phyloP scores from a whole-genome alignment of 2,888 invertebrate genomes.

The Cremastobaeus sp. region DNA sequence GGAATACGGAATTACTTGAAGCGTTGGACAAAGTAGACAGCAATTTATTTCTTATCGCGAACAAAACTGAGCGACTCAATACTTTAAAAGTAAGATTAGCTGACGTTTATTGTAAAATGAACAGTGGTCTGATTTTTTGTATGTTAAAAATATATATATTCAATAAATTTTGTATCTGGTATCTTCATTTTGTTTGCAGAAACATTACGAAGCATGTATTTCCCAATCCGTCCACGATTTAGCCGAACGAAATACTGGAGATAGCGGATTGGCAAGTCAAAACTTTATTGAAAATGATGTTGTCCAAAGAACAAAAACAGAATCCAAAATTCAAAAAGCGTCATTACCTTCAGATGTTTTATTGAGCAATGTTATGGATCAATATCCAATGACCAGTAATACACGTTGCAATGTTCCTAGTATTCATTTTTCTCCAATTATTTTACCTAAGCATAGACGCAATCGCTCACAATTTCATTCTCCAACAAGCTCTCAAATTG shows the following conservation, averaged over 20 bases:
- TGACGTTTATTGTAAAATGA: neutral
- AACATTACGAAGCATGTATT: constrained; percentile 71
- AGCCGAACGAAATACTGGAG: constrained; percentile 61
- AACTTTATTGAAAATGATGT: constrained; percentile 59
- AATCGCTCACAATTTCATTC: no score
- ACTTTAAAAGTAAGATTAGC: constrained; percentile 80
- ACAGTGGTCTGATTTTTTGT: neutral
- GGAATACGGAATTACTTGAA: constrained; percentile 81
- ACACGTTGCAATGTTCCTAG: no score
- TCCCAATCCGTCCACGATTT: constrained; percentile 63
- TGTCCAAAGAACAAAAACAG: no score
- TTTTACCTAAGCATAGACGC: no score
- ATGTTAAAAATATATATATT: no score
- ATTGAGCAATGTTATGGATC: no score
- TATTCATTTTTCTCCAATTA: no score
- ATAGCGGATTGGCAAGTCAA: constrained; percentile 70
- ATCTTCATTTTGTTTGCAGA: constrained; percentile 68
- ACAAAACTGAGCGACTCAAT: constrained; percentile 82
- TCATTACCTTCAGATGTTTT: no score
- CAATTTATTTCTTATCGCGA: constrained; percentile 80
- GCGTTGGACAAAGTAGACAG: constrained; percentile 82
- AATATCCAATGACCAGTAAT: no score
- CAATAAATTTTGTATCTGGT: no score
- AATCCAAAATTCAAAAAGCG: no score
- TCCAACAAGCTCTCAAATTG: no score